Conservation (phyloP, 1,140 invertebrate genomes). For the Parasteatoda tepidariorum region DNA sequence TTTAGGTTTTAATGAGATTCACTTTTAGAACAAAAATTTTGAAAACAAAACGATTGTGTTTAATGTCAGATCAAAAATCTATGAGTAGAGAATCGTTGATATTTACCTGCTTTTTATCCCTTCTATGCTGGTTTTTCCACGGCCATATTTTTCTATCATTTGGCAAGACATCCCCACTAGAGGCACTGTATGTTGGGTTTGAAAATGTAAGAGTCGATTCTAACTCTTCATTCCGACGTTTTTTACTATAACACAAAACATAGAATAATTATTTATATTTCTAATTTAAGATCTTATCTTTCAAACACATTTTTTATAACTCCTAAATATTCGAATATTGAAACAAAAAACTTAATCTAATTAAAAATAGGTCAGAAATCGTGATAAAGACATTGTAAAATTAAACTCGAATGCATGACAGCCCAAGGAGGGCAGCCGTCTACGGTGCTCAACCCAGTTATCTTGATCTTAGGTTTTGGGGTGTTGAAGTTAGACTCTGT, state of each 20-base stretch:
- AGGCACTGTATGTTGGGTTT: conserved; percentile 83
- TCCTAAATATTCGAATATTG: background rate
- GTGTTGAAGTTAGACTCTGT: too few relatives aligned
- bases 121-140: conserved; percentile 46
- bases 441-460: too few relatives aligned
- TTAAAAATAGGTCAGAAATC: background rate
- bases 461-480: too few relatives aligned
- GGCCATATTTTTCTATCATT: conserved; percentile 48
- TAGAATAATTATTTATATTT: background rate
- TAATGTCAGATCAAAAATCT: too few relatives aligned
- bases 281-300: background rate
- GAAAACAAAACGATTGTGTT: too few relatives aligned
- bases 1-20: too few relatives aligned
- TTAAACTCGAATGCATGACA: too few relatives aligned
- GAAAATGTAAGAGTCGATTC: conserved; percentile 79
- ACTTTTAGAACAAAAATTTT: too few relatives aligned
- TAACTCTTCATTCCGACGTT: conserved; percentile 72
- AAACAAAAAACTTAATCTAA: background rate
- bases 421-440: too few relatives aligned
- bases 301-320: background rate
- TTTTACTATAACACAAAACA: conserved; percentile 65
- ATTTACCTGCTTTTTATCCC: conserved; percentile 46
- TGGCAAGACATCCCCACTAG: conserved; percentile 70
- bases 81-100: too few relatives aligned
- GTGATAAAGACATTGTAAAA: background rate